Evolutionary conservation across 2,888 invertebrate species (phyloP), one percentile per base, ranked within the genome.

Genomic region (Epinotia nisella): DNA sequence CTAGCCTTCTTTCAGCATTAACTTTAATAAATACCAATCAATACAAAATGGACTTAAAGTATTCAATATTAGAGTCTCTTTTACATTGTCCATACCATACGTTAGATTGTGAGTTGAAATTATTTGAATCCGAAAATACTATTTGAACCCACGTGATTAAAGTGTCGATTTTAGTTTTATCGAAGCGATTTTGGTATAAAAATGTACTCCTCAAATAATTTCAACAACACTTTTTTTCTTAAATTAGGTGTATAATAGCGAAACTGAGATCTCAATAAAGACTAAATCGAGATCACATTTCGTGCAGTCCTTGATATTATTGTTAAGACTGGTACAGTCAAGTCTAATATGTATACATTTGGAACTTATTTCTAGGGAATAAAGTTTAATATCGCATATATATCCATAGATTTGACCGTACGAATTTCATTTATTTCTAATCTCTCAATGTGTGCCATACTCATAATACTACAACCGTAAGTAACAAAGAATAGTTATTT

Each of bases 271-370:
- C 71, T 71, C 71, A 60, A 60, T 66, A 41, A 66, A 71, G 55
- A 61, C 60, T 61, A 67, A 67, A 67, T 51, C 55, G 71, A 71
- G 71, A 71, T 71, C 71, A 71, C 60, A 67, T 66, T 61, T 71
- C n/a, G 19, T 55, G 66, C 71, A 71, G 66, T 71, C 71, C 1
- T 61, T 61, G 24, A 62, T 58, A 58, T 49, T 64, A 56, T 66
- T 66, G 41, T 56, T 65, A 66, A 56, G 41, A 66, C 39, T 41
- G 11, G 17, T n/a, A 55, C 39, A 66, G 39, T 56, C 39, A 21
- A 24, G 19, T 62, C 39, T 13, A 39, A 58, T 58, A 24, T 59
- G 49, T 64, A 17, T 55, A 65, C 45, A 13, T 55, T 39, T 51
- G 35, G 29, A 39, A 21, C 65, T 45, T 62, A 62, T 49, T 1